Percentiles rank a stretch among this genome's conserved stretches.
These are phyloP conservation scores for Naja naja DNA, from an alignment of 2,113 vertebrate genomes.

Conservation along the genomic window DNA sequence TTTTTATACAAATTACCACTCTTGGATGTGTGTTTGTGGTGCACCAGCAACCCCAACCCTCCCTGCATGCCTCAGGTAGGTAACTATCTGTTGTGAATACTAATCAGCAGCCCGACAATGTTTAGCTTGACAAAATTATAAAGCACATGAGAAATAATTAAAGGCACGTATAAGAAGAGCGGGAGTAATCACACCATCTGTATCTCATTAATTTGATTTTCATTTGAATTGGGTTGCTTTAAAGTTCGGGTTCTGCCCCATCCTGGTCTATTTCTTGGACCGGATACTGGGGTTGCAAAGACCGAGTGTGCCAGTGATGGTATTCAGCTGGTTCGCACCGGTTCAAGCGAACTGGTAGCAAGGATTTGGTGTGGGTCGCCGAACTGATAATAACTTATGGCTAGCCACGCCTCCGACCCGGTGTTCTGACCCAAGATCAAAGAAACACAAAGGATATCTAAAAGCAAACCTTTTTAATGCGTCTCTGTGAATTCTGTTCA, in stretches of 20 bases:
- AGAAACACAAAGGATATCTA: too few species aligned
- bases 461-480: too few species aligned
- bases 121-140: neutral
- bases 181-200: neutral
- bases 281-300: neutral
- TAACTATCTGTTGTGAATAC: neutral
- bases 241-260: neutral
- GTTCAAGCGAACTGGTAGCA: too few species aligned
- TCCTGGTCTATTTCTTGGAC: neutral
- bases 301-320: neutral
- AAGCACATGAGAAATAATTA: neutral
- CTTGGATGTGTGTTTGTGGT: neutral
- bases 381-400: too few species aligned
- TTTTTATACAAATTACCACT: neutral
- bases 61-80: neutral
- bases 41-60: neutral
- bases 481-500: too few species aligned
- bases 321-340: too few species aligned
- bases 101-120: neutral
- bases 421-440: too few species aligned
- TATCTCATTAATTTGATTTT: neutral
- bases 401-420: too few species aligned
- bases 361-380: too few species aligned
- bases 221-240: neutral
- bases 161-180: neutral